Conservation (phyloP, 1,140 invertebrate genomes). For the Aphaenogaster floridana region DNA sequence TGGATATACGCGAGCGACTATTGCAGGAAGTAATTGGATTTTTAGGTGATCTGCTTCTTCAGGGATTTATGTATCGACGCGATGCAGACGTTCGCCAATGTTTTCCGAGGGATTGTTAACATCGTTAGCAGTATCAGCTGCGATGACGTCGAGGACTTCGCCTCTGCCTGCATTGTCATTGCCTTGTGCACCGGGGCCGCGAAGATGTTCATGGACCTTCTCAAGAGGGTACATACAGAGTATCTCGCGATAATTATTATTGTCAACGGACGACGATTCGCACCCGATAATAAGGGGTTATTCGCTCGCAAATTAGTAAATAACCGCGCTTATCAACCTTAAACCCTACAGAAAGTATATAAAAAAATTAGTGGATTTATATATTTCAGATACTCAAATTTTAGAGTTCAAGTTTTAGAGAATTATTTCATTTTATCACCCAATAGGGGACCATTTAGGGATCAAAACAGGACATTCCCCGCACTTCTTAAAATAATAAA, state of each 20-base stretch:
- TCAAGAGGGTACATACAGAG: slow-evolving; percentile 70
- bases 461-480: not conserved
- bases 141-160: slow-evolving; percentile 82
- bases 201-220: slow-evolving; percentile 69
- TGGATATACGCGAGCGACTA: not conserved
- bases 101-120: slow-evolving; percentile 79
- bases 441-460: not conserved
- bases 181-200: slow-evolving; percentile 77
- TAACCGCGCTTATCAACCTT: slow-evolving; percentile 5
- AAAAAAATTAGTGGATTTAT: not conserved
- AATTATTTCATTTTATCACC: not conserved
- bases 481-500: not conserved
- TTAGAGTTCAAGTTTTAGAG: not conserved
- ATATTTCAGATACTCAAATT: not conserved
- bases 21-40: slow-evolving; percentile 21
- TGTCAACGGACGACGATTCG: not conserved
- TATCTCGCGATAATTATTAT: slow-evolving; percentile 18
- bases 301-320: slow-evolving; percentile 15
- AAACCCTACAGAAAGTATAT: slow-evolving; percentile 1
- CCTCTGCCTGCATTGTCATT: slow-evolving; percentile 79
- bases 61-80: slow-evolving; percentile 79
- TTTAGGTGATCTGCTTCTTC: slow-evolving; percentile 77
- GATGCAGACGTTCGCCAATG: slow-evolving; percentile 80
- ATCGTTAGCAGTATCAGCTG: slow-evolving; percentile 76
- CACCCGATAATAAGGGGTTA: not conserved